Base-by-base conservation (phyloP, 2,888 invertebrate species). In the Mamestra brassicae region DNA sequence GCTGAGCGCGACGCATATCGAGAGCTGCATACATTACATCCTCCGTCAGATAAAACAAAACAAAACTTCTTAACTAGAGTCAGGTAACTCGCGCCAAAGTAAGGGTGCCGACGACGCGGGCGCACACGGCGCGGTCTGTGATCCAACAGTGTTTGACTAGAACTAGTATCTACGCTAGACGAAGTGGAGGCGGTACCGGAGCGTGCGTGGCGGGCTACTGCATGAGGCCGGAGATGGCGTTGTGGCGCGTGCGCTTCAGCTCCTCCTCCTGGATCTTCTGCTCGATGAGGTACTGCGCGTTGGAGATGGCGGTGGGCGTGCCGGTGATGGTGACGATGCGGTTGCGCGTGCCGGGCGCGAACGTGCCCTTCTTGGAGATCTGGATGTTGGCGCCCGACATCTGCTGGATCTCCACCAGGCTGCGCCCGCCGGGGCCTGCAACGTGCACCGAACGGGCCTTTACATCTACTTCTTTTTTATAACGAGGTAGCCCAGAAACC, bases 351-450 rank as follows among this genome's bases (percentile, higher is more conserved):
- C 99, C 99, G 87, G 99, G 99, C 92, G 99, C 98, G 97, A 99
- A 99, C 93, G 98, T 98, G 95, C 99, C 99, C 97, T 99, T 99
- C 97, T 99, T 99, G 89, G 99, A 99, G 97, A 99, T 99, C 97
- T 99, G 99, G 96, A 99, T 99, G 97, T 98, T 99, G 96, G 99
- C 99, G 95, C 99, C 99, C 93, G 99, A 99, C 97, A 98, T 97
- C 97, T 99, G 99, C 97, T 99, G 99, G 96, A 99, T 99, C 97
- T 99, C 99, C 92, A 99, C 98, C 94, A 99, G 97, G 95, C 99
- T 98, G 96, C 99, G 98, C 86, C 99, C 99, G 93, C 99, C 99
- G 88, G 99, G 99, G 93, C 98, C 98, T 98, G 97, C 69, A 78
- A 79, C 1, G 0, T 10, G 10, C 15, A 13, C 26, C 26, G 26